Evolutionary conservation across 1,140 invertebrate species (phyloP).

Genomic region (Venturia canescens): DNA sequence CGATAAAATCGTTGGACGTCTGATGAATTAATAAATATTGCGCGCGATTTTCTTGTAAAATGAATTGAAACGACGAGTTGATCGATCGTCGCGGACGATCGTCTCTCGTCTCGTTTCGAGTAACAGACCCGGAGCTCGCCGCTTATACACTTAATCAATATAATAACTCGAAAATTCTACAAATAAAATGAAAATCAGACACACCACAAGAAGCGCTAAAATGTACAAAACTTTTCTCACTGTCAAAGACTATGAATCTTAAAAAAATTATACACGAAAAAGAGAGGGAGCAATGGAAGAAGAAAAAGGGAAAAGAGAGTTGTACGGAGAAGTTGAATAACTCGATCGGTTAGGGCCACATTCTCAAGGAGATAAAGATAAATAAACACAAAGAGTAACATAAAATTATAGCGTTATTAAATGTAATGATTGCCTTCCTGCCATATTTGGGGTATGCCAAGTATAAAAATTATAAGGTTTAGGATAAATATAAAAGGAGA

Average conservation of each 20-base stretch:
- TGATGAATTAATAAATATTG: slow-evolving; percentile 18
- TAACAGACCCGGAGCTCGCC: not conserved
- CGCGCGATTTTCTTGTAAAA: not conserved
- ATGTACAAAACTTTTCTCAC: slow-evolving; percentile 55
- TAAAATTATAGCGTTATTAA: slow-evolving; percentile 72
- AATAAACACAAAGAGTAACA: slow-evolving; percentile 61
- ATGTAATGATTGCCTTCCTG: slow-evolving; percentile 78
- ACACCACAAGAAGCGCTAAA: slow-evolving; percentile 37
- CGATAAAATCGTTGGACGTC: not conserved
- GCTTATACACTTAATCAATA: not conserved
- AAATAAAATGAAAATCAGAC: slow-evolving; percentile 3
- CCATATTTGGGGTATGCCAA: slow-evolving; percentile 79
- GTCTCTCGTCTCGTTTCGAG: too few species aligned
- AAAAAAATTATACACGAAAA: slow-evolving; percentile 27
- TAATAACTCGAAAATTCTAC: not conserved
- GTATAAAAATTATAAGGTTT: slow-evolving; percentile 78
- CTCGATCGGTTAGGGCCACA: slow-evolving; percentile 18
- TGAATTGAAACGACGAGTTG: not conserved
- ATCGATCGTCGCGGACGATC: too few species aligned
- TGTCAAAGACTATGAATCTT: slow-evolving; percentile 9
- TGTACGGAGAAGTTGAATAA: slow-evolving; percentile 42
- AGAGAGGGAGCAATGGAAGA: slow-evolving; percentile 46
- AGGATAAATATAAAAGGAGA: slow-evolving; percentile 69
- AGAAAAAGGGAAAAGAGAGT: slow-evolving; percentile 28
- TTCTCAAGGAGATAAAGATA: slow-evolving; percentile 44